Conservation (phyloP, 2,113 vertebrate genomes). For the Seriola dumerili region DNA sequence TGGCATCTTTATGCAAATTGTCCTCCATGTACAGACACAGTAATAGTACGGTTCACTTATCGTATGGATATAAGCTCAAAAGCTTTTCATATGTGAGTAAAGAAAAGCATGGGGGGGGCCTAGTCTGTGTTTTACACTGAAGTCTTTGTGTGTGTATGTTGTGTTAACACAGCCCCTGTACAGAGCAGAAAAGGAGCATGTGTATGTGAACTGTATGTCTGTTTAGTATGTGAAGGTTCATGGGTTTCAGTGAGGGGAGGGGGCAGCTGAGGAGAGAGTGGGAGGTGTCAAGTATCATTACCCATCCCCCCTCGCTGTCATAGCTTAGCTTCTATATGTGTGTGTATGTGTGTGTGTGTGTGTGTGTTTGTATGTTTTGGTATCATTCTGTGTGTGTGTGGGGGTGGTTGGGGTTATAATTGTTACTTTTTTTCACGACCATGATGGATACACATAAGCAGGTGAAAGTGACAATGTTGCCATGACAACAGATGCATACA, state of each 20-base stretch:
- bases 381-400: slow-evolving; percentile 10
- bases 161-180: slow-evolving; percentile 55
- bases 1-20: slow-evolving; percentile 22
- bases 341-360: slow-evolving; percentile 32
- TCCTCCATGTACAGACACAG: slow-evolving; percentile 8
- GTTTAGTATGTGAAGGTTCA: slow-evolving; percentile 77
- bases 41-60: neutral
- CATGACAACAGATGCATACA: slow-evolving; percentile 61
- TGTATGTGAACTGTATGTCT: slow-evolving; percentile 67
- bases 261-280: slow-evolving; percentile 69
- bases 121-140: slow-evolving; percentile 66
- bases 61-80: slow-evolving; percentile 34
- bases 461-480: slow-evolving; percentile 49
- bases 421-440: slow-evolving; percentile 19
- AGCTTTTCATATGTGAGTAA: slow-evolving; percentile 48
- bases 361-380: slow-evolving; percentile 41
- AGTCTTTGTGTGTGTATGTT: slow-evolving; percentile 69
- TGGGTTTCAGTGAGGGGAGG: slow-evolving; percentile 64
- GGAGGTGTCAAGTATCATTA: slow-evolving; percentile 73
- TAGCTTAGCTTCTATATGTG: slow-evolving; percentile 17
- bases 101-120: slow-evolving; percentile 29
- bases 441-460: slow-evolving; percentile 53
- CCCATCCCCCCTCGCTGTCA: slow-evolving; percentile 77
- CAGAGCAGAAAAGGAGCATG: slow-evolving; percentile 55
- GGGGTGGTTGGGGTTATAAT: slow-evolving; percentile 16